Evolutionary conservation across 2,113 vertebrate species (phyloP), one percentile per base, ranked within the genome.

Genomic region (Paradoxurus hermaphroditus): DNA sequence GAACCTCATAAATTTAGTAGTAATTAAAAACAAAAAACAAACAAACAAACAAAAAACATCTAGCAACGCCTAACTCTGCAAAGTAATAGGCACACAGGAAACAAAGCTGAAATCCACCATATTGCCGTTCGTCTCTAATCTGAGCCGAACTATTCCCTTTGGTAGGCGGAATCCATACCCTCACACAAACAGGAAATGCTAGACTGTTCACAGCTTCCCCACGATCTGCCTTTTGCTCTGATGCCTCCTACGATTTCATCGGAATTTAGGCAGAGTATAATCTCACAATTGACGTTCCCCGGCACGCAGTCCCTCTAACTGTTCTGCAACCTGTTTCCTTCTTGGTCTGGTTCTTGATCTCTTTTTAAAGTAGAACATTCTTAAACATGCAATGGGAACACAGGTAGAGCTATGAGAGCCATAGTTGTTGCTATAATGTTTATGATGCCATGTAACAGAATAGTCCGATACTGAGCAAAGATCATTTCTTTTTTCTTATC

Each of bases 281-380:
- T 31, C 95, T 59, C 90, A 78, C 67, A 53, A 21, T 25, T 41
- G 90, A 89, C 11, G 72, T 23, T 93, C 82, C 62, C 34, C 5
- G 73, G n/a, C 27, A 41, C n/a, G 41, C 94, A 72, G 21, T 23
- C 39, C 85, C 29, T 72, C 39, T 41, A 63, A 91, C 72, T 73
- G 39, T 56, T 87, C 75, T 62, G 56, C 36, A 63, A 41, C 46
- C 62, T 68, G 44, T 62, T 82, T 93, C 75, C 53, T 70, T 79
- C 51, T 85, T 73, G 53, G 65, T 86, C 56, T 94, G 94, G 49
- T 81, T 72, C 36, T 92, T 34, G 51, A 25, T 18, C 53, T 86
- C 73, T 90, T 93, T 81, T 49, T 67, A 91, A 95, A 86, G 78
- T 16, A 90, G 77, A 82, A 96, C 89, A 51, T n/a, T 96, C 67